Conservation (phyloP, 1,140 invertebrate genomes). For the Trichogramma pretiosum region DNA sequence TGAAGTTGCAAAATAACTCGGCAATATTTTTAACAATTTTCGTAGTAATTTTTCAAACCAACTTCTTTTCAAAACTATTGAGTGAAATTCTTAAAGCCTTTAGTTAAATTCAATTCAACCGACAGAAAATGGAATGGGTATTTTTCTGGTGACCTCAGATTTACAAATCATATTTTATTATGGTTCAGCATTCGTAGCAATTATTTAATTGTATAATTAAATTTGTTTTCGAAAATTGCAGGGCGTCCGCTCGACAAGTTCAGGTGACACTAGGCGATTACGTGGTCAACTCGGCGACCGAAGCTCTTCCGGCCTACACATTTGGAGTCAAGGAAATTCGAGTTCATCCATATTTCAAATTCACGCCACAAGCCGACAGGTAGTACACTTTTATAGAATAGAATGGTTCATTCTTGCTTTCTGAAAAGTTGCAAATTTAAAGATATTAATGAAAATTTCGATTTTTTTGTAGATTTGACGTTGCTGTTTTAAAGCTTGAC, state of each 20-base stretch:
- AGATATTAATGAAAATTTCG: background rate
- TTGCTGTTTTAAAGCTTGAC: constrained; percentile 81
- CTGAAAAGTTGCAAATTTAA: background rate
- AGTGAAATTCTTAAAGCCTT: no score
- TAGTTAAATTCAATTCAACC: no score
- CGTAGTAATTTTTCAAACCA: no score
- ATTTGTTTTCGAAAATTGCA: constrained; percentile 25
- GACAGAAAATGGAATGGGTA: no score
- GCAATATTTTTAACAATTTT: background rate
- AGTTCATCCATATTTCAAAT: constrained; percentile 91
- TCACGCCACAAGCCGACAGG: constrained; percentile 79
- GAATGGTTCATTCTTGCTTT: background rate
- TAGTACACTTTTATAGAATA: constrained; percentile 23
- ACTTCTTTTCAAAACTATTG: no score
- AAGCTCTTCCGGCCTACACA: constrained; percentile 80
- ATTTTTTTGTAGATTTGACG: constrained; percentile 66
- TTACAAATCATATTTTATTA: no score
- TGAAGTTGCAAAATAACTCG: background rate
- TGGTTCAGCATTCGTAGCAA: no score
- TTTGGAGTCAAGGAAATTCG: constrained; percentile 81
- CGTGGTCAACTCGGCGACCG: constrained; percentile 84
- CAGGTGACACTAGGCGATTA: constrained; percentile 89
- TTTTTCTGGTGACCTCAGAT: no score
- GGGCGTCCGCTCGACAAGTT: constrained; percentile 78
- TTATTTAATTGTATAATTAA: no score